Evolutionary conservation across 2,888 invertebrate genomes (phyloP), one percentile per base, ranked within the genome.

Genomic region (Cerceris ruficornis): DNA sequence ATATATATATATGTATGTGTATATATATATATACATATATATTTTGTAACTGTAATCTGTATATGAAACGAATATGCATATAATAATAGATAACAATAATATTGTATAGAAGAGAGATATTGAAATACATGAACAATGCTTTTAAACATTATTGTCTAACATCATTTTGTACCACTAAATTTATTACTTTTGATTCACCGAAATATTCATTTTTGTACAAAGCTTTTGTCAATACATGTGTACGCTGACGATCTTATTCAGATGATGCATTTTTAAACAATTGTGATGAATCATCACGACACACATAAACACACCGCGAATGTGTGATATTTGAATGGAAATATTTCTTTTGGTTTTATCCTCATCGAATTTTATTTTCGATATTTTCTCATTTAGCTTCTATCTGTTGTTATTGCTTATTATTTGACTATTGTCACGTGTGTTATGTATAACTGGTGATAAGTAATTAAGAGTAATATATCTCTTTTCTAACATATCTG

Each of bases 71-170:
- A 90, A 89, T 88, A 90, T 91, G 88, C 88, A 90, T 89, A 91
- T 89, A 90, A 91, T 89, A 88, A 91, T 91, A 90, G 88, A 90
- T 88, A 86, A 90, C 87, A 87, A 90, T 88, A 90, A 92, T 89
- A 92, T 91, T 92, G 91, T 92, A 92, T 91, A 92, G 92, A 92
- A 92, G 90, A 92, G 92, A 92, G 91, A 92, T 92, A 92, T 92
- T 92, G 91, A 92, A 92, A 92, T 92, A 92, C 91, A 92, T 91
- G 91, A 92, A 91, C 91, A 88, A 91, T 92, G 92, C 91, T 92
- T 92, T 92, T 92, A 91, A 92, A 92, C 89, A 91, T 90, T 88
- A 89, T 89, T 88, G 92, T 92, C 92, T 92, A 90, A 91, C 89
- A 89, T 91, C 90, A 91, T 91, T 91, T 91, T 90, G 90, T 90